phyloP scores from a whole-genome alignment of 1,140 invertebrate species.

The Polypedilum pembai region DNA sequence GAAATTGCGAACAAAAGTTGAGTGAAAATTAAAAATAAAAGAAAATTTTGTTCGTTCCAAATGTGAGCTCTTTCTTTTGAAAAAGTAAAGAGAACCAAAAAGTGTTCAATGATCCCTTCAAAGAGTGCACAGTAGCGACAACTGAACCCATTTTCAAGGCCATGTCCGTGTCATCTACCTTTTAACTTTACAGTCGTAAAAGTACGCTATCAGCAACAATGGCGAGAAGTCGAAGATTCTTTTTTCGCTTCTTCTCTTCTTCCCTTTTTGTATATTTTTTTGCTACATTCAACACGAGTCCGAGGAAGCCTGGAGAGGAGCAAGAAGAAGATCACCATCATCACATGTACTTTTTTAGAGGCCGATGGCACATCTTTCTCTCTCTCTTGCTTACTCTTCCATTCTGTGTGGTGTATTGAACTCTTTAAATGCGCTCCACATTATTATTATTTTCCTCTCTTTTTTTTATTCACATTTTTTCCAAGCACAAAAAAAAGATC shows the following conservation, averaged over 20 bases:
- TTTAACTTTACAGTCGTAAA: not conserved
- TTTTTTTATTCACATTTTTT: not conserved
- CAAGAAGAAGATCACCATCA: not conserved
- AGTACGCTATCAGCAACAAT: not conserved
- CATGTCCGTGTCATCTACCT: slow-evolving; percentile 22
- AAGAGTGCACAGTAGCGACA: not conserved
- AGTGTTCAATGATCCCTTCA: slow-evolving; percentile 21
- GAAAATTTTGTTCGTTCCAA: not conserved
- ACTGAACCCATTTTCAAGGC: slow-evolving; percentile 25
- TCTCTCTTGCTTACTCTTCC: not conserved
- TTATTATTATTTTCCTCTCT: not conserved
- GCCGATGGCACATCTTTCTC: not conserved
- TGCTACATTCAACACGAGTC: not conserved
- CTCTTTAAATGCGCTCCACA: slow-evolving; percentile 16
- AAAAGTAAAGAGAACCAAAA: not conserved
- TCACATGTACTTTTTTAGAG: slow-evolving; percentile 4
- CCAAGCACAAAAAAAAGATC: not conserved
- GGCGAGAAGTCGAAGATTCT: not conserved
- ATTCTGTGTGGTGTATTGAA: slow-evolving; percentile 17
- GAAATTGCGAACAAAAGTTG: not conserved
- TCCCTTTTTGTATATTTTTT: not conserved
- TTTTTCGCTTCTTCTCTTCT: not conserved
- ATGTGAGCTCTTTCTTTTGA: not conserved
- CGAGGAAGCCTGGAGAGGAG: not conserved
- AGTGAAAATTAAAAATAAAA: not conserved